Evolutionary conservation across 1,140 invertebrate species (phyloP).

Genomic region (Cheumatopsyche charites): DNA sequence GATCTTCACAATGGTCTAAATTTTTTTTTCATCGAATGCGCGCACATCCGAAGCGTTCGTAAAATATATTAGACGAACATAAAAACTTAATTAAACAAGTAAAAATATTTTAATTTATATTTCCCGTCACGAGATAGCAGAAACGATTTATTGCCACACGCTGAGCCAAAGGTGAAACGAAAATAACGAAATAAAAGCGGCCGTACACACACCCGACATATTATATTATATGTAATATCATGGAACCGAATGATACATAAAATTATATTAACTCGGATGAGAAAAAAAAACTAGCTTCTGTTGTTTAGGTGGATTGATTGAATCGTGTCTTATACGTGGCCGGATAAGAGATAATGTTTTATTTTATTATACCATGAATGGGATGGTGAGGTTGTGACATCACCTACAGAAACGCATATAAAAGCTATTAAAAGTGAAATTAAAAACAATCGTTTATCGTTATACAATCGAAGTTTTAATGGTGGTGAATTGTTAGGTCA

Average conservation of each 20-base stretch:
- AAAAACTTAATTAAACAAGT: slow-evolving; percentile 35
- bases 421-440: too few species aligned
- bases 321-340: slow-evolving; percentile 21
- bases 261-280: not conserved
- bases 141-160: slow-evolving; percentile 27
- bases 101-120: slow-evolving; percentile 34
- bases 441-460: too few species aligned
- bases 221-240: not conserved
- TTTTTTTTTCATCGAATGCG: too few species aligned
- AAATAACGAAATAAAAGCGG: not conserved
- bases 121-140: slow-evolving; percentile 20
- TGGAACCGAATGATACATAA: not conserved
- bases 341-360: not conserved
- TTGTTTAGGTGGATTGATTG: slow-evolving; percentile 8
- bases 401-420: too few species aligned
- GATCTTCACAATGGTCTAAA: too few species aligned
- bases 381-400: too few species aligned
- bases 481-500: too few species aligned
- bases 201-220: not conserved
- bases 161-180: slow-evolving; percentile 6
- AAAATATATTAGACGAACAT: slow-evolving; percentile 27
- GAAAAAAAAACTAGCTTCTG: slow-evolving; percentile 17
- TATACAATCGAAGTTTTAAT: too few species aligned
- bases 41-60: not conserved
- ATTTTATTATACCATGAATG: too few species aligned